Conservation (phyloP, 2,113 vertebrate genomes). For the Chionodraco myersi region DNA sequence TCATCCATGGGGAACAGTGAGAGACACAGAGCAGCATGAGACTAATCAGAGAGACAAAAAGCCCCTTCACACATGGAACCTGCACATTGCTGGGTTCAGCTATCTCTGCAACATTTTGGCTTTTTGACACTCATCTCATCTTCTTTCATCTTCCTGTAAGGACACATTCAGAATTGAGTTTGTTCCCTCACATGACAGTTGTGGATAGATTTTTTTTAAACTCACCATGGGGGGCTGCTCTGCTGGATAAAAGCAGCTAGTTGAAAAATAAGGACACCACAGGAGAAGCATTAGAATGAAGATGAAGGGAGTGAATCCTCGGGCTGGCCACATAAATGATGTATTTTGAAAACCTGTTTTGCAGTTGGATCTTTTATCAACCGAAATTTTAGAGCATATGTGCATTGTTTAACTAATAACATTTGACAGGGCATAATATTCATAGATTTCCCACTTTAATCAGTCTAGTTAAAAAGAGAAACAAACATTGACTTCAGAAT, state of each 20-base stretch:
- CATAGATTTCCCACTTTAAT: neutral
- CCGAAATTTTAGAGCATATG: neutral
- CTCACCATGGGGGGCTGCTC: slow-evolving; percentile 22
- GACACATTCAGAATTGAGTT: neutral
- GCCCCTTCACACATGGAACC: slow-evolving; percentile 14
- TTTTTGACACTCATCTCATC: neutral
- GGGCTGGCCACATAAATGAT: neutral
- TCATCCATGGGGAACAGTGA: slow-evolving; percentile 44
- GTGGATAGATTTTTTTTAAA: slow-evolving; percentile 33
- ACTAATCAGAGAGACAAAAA: slow-evolving; percentile 27
- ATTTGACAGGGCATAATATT: neutral
- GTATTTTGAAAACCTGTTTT: slow-evolving; percentile 18
- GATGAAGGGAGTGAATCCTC: slow-evolving; percentile 5
- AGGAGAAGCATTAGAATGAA: slow-evolving; percentile 18
- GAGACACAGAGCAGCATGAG: slow-evolving; percentile 41
- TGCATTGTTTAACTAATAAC: neutral
- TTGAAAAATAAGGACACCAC: slow-evolving; percentile 29
- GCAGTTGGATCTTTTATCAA: slow-evolving; percentile 5
- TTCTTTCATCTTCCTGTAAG: slow-evolving; percentile 18
- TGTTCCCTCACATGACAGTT: slow-evolving; percentile 31
- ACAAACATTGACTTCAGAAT: neutral
- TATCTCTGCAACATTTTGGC: neutral
- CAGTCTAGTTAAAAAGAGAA: neutral
- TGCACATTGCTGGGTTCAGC: slow-evolving; percentile 14
- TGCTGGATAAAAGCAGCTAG: slow-evolving; percentile 24